Evolutionary conservation across 2,888 invertebrate genomes (phyloP), one percentile per base, ranked within the genome.

Genomic region (Acleris sparsana): DNA sequence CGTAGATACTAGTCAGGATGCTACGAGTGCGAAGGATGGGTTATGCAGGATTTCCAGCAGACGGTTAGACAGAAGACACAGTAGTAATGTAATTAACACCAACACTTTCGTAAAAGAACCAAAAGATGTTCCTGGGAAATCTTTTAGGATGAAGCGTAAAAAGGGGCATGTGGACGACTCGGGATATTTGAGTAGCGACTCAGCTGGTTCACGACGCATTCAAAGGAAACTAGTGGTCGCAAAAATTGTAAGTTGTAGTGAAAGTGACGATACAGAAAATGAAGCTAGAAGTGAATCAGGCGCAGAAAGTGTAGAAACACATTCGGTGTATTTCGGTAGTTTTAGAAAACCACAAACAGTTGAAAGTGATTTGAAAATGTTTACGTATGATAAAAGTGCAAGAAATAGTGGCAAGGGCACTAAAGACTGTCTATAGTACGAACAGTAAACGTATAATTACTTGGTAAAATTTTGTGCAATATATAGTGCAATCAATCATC

Each of bases 241-340:
- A 17, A 93, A 93, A 77, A 92, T 88, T 73, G 83, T 93, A 74
- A 93, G 94, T 87, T 93, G 94, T 76, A 94, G 96, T 85, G 96
- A 94, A 77, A 96, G 96, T 69, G 97, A 96, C 69, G 96, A 96
- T 80, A 96, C 95, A n/a, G 94, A 95, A 69, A 95, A 95, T 46
- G 97, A 97, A 79, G 97, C 96, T 9, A 94, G 96, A 70, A 97
- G 97, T 88, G 97, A 97, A 88, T 97, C 97, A 25, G 97, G 97
- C 1, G 97, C 96, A 4, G 97, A 97, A 82, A 97, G 97, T 88
- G 93, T 97, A 33, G 97, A 97, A 78, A 97, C 97, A 0, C 97
- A 97, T 87, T 97, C 97, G 4, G 97, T 97, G 49, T 96, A 97
- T 80, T 97, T 97, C 76, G 96, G 96, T 56, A 96, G 95, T 82